phyloP scores from a whole-genome alignment of 1,140 invertebrate species.

The Sweltsa coloradensis region DNA sequence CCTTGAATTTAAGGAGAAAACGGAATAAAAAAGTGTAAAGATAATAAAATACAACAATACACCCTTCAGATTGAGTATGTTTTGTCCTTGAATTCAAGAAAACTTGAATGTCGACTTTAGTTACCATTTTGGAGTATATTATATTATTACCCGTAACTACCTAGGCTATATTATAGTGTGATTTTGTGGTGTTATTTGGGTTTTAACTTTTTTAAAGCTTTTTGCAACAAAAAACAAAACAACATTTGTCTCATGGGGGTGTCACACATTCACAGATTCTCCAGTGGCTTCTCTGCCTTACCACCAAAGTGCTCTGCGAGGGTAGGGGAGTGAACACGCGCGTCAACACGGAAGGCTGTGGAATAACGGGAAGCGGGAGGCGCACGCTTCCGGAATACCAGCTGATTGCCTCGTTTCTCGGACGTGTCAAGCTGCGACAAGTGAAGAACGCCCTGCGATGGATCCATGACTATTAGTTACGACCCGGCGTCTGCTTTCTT shows the following conservation, averaged over 20 bases:
- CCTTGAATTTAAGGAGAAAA: too few species aligned
- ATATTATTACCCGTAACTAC: background rate
- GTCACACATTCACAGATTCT: conserved; percentile 39
- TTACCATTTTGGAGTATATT: background rate
- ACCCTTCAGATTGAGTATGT: too few species aligned
- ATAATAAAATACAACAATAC: too few species aligned
- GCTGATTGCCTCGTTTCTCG: conserved; percentile 56
- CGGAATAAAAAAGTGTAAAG: too few species aligned
- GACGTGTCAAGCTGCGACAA: conserved; percentile 43
- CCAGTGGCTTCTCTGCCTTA: conserved; percentile 62
- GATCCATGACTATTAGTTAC: conserved; percentile 30
- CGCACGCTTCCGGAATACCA: conserved; percentile 57
- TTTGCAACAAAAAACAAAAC: background rate
- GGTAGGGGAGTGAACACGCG: conserved; percentile 24
- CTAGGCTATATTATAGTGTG: background rate
- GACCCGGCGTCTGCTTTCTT: too few species aligned
- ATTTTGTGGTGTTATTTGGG: background rate
- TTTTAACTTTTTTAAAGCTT: background rate
- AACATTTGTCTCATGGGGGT: background rate
- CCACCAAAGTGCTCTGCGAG: conserved; percentile 62
- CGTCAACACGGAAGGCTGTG: background rate
- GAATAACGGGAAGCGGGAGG: conserved; percentile 24
- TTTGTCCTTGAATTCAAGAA: too few species aligned
- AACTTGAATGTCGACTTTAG: too few species aligned
- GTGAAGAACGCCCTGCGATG: conserved; percentile 48